These are phyloP conservation scores for Stomorhina lunata DNA, from an alignment of 2,888 invertebrate species.

Conservation along the genomic window DNA sequence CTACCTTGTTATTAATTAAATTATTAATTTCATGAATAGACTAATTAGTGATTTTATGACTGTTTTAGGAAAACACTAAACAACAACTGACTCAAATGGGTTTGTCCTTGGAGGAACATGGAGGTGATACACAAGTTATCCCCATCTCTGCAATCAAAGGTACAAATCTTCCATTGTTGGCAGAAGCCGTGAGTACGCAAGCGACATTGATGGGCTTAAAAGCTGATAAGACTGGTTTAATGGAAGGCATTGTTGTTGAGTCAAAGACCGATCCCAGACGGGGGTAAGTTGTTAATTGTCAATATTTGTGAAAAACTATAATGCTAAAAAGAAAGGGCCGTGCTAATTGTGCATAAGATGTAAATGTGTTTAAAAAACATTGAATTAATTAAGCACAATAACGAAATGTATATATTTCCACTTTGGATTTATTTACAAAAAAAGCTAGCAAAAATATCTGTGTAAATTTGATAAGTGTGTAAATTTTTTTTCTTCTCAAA, in stretches of 20 bases:
- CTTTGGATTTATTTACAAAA: too few species aligned
- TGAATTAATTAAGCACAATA: too few species aligned
- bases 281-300: conserved; percentile 82
- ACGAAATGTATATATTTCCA: too few species aligned
- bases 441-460: too few species aligned
- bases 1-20: background rate
- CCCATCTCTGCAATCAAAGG: conserved; percentile 94
- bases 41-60: background rate
- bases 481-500: too few species aligned
- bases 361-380: too few species aligned
- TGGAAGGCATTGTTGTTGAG: conserved; percentile 95
- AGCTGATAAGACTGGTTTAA: conserved; percentile 90
- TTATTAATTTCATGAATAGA: background rate
- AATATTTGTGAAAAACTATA: too few species aligned
- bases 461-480: too few species aligned
- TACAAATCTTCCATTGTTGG: conserved; percentile 87
- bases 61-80: conserved; percentile 86
- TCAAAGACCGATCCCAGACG: conserved; percentile 85
- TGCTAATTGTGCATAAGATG: too few species aligned
- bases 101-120: conserved; percentile 90
- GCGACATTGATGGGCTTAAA: conserved; percentile 93
- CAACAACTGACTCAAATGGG: conserved; percentile 88
- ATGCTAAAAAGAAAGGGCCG: too few species aligned
- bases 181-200: conserved; percentile 90
- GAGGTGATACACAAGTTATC: conserved; percentile 95